These are phyloP conservation scores for Bombylius discolor DNA, from an alignment of 2,888 invertebrate genomes.

Conservation along the genomic window DNA sequence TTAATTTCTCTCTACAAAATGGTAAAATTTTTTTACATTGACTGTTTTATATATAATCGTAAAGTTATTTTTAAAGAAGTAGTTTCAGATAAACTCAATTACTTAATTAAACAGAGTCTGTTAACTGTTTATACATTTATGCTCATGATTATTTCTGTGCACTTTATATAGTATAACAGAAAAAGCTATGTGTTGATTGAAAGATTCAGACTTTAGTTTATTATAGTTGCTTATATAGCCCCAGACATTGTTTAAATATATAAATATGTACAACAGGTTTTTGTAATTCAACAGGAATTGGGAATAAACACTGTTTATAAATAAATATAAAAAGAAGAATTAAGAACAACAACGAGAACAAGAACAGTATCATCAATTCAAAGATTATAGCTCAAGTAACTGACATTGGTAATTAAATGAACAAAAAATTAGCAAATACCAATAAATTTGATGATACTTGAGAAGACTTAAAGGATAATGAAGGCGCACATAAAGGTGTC, in stretches of 20 bases:
- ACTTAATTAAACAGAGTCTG: slow-evolving; percentile 12
- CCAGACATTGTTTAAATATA: neutral
- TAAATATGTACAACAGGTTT: neutral
- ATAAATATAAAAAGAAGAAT: neutral
- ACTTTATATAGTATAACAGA: neutral
- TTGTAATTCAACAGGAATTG: neutral
- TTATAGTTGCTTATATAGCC: too few species aligned
- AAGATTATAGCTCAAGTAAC: neutral
- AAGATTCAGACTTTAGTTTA: too few species aligned
- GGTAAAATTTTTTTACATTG: too few species aligned
- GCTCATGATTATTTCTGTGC: neutral
- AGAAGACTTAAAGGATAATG: neutral
- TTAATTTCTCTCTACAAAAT: neutral
- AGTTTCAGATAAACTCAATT: slow-evolving; percentile 13
- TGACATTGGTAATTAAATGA: neutral
- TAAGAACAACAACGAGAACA: too few species aligned
- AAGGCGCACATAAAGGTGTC: neutral
- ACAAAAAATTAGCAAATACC: slow-evolving; percentile 10
- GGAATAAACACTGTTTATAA: slow-evolving; percentile 1
- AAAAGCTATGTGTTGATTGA: neutral
- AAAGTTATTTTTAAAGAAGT: slow-evolving; percentile 1
- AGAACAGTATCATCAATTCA: too few species aligned
- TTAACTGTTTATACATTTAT: neutral
- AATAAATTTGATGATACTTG: slow-evolving; percentile 11
- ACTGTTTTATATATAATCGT: too few species aligned